phyloP scores from a whole-genome alignment of 2,888 invertebrate genomes.

The Helicoverpa assulta region DNA sequence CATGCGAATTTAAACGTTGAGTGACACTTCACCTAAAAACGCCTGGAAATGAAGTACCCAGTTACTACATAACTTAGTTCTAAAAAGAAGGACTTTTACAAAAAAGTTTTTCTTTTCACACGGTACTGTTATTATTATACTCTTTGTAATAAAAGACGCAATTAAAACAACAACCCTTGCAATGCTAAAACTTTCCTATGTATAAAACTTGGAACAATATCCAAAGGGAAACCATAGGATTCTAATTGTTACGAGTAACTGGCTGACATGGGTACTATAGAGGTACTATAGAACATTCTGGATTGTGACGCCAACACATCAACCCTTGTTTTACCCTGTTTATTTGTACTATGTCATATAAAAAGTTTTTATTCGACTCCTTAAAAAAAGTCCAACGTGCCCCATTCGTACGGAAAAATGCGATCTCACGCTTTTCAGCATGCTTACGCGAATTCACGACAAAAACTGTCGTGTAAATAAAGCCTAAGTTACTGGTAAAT shows the following conservation, averaged over 20 bases:
- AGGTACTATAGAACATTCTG: not conserved
- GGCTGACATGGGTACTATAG: not conserved
- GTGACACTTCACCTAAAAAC: not conserved
- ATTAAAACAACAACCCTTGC: slow-evolving; percentile 9
- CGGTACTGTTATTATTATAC: not conserved
- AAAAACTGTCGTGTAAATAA: slow-evolving; percentile 3
- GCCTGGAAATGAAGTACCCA: not conserved
- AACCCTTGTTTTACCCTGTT: not conserved
- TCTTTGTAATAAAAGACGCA: not conserved
- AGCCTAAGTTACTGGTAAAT: slow-evolving; percentile 21
- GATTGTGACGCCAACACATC: not conserved
- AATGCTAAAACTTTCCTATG: slow-evolving; percentile 39
- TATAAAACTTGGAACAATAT: slow-evolving; percentile 37
- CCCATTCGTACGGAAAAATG: not conserved
- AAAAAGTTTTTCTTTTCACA: not conserved
- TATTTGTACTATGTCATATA: not conserved
- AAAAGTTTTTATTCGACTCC: not conserved
- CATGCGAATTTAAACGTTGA: not conserved
- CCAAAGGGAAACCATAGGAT: slow-evolving; percentile 35
- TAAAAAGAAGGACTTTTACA: not conserved
- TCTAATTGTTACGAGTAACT: slow-evolving; percentile 31
- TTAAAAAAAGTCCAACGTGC: not conserved
- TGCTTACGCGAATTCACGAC: not conserved
- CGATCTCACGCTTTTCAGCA: not conserved
- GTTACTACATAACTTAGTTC: too few relatives aligned